Conservation (phyloP, 1,140 invertebrate genomes). For the Drosophila gunungcola region DNA sequence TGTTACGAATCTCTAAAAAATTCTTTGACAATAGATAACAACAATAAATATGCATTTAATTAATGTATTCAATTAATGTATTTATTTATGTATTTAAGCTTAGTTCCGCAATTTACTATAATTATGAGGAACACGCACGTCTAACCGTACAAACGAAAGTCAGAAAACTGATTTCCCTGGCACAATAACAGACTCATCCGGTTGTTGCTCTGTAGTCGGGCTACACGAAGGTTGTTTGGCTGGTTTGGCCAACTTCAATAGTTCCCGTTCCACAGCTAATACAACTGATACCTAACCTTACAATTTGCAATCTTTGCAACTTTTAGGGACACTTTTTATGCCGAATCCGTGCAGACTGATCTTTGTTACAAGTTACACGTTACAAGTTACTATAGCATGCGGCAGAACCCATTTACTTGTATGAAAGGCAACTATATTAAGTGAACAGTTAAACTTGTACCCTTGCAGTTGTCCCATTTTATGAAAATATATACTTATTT, state of each 20-base stretch:
- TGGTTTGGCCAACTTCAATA: conserved; percentile 22
- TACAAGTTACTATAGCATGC: not conserved
- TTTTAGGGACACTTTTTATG: not conserved
- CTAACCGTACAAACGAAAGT: conserved; percentile 55
- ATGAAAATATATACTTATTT: too few relatives aligned
- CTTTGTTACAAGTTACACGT: too few relatives aligned
- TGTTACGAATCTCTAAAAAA: not conserved
- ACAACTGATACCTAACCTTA: conserved; percentile 1
- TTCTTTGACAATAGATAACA: not conserved
- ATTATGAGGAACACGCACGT: conserved; percentile 41
- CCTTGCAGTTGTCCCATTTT: too few relatives aligned
- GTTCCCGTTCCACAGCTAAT: conserved; percentile 7
- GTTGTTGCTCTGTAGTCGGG: conserved; percentile 28
- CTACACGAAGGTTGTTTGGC: conserved; percentile 34
- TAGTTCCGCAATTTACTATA: not conserved
- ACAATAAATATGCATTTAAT: not conserved
- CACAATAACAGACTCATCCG: conserved; percentile 47
- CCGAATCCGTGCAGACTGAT: too few relatives aligned
- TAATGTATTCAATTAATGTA: too few relatives aligned
- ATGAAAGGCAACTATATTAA: too few relatives aligned
- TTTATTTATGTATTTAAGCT: not conserved
- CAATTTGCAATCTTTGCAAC: not conserved
- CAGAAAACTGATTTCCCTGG: conserved; percentile 59
- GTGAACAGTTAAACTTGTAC: too few relatives aligned
- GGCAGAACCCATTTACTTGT: too few relatives aligned